These are phyloP conservation scores for Drosophila pallidifrons DNA, from an alignment of 1,140 invertebrate species.

Conservation along the genomic window DNA sequence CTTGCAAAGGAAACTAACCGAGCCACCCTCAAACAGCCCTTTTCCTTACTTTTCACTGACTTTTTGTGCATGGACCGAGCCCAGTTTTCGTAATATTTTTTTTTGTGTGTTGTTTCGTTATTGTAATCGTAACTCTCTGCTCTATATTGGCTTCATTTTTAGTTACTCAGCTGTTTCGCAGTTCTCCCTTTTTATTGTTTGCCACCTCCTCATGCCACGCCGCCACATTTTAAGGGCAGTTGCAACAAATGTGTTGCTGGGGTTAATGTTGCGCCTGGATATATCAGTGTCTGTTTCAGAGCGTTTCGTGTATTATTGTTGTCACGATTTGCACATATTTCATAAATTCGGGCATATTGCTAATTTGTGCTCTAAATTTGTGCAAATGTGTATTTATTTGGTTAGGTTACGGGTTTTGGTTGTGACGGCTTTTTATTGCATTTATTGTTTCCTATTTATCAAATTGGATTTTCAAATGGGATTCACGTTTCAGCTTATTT, in stretches of 20 bases:
- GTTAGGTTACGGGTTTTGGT: conserved; percentile 50
- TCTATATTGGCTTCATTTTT: conserved; percentile 81
- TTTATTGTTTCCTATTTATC: conserved; percentile 80
- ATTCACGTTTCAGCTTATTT: conserved; percentile 34
- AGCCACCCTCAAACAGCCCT: conserved; percentile 53
- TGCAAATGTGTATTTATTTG: conserved; percentile 74
- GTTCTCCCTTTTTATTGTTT: conserved; percentile 25
- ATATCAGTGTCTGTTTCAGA: conserved; percentile 28
- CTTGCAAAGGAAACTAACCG: not conserved
- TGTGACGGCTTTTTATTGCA: conserved; percentile 55
- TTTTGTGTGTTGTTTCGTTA: conserved; percentile 17
- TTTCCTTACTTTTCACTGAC: conserved; percentile 50
- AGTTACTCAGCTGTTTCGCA: conserved; percentile 76
- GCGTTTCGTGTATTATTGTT: conserved; percentile 63
- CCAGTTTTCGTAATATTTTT: conserved; percentile 64
- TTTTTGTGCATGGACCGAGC: conserved; percentile 64
- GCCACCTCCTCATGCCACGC: not conserved
- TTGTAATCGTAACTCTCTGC: conserved; percentile 57
- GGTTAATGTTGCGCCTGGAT: conserved; percentile 57
- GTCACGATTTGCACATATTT: conserved; percentile 81
- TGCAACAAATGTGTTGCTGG: conserved; percentile 65
- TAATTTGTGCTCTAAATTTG: conserved; percentile 80
- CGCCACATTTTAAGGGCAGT: conserved; percentile 34
- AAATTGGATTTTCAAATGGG: conserved; percentile 74
- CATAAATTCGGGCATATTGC: conserved; percentile 80